These are phyloP conservation scores for Adela reaumurella DNA, from an alignment of 2,888 invertebrate species.

Conservation along the genomic window DNA sequence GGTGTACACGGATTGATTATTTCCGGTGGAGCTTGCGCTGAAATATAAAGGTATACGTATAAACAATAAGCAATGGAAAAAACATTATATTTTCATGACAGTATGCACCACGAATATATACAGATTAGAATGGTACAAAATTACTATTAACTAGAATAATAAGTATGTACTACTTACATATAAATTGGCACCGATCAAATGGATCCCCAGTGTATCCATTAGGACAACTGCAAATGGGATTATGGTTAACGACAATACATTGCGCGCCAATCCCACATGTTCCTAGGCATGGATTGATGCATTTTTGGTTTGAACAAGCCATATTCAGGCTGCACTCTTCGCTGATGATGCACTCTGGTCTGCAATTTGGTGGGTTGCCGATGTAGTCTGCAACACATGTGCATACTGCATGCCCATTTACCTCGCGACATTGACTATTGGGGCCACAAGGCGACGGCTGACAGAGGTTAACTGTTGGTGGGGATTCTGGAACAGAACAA, in stretches of 20 bases:
- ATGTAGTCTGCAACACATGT: conserved; percentile 65
- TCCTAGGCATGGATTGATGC: conserved; percentile 71
- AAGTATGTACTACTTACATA: conserved; percentile 27
- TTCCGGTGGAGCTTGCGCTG: conserved; percentile 29
- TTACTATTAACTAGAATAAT: neutral
- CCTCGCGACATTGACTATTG: conserved; percentile 67
- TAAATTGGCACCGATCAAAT: conserved; percentile 60
- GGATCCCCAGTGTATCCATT: conserved; percentile 68
- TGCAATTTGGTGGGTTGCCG: conserved; percentile 70
- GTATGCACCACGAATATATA: neutral
- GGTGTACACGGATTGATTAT: conserved; percentile 58
- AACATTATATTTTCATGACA: no score
- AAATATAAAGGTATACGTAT: conserved; percentile 11
- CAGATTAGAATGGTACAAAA: conserved; percentile 6
- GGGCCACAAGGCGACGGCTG: conserved; percentile 62
- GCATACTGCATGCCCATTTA: conserved; percentile 68
- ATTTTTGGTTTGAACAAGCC: conserved; percentile 74
- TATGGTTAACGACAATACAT: conserved; percentile 62
- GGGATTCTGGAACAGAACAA: conserved; percentile 21
- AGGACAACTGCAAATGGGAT: conserved; percentile 64
- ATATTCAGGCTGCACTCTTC: conserved; percentile 65
- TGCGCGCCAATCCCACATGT: conserved; percentile 63
- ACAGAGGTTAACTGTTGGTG: conserved; percentile 26
- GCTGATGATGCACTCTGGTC: conserved; percentile 75
- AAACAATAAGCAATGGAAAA: no score